phyloP scores from a whole-genome alignment of 2,888 invertebrate genomes.

The Glyphotaelius pellucidus region DNA sequence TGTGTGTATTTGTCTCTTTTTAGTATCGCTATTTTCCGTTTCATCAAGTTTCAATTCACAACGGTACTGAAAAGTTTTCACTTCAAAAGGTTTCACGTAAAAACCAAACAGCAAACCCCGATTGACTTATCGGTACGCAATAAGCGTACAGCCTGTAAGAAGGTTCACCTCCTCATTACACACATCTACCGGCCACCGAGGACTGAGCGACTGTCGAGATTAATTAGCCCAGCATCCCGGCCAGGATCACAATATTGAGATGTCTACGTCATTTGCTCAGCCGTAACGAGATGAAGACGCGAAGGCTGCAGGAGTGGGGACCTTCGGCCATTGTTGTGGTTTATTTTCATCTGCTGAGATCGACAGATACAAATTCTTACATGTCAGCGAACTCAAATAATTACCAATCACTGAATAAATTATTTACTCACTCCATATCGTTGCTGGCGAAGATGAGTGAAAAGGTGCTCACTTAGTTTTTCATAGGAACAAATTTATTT shows the following conservation, averaged over 20 bases:
- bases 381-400: constrained; percentile 61
- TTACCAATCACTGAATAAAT: constrained; percentile 56
- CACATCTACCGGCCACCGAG: not conserved
- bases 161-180: not conserved
- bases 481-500: not conserved
- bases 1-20: too few species aligned
- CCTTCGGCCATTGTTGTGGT: constrained; percentile 31
- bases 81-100: too few species aligned
- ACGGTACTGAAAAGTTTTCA: too few species aligned
- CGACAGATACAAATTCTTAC: constrained; percentile 59
- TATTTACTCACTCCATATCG: constrained; percentile 32
- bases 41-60: too few species aligned
- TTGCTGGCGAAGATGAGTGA: not conserved
- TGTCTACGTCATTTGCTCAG: not conserved
- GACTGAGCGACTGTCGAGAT: constrained; percentile 14
- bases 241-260: constrained; percentile 34
- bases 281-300: constrained; percentile 27
- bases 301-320: not conserved
- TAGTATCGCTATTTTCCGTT: too few species aligned
- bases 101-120: not conserved
- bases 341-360: constrained; percentile 47
- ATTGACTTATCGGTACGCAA: not conserved
- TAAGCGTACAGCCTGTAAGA: not conserved
- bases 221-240: constrained; percentile 8
- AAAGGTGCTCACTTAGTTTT: not conserved